Conservation (phyloP, 2,888 invertebrate genomes). For the Apamea anceps region DNA sequence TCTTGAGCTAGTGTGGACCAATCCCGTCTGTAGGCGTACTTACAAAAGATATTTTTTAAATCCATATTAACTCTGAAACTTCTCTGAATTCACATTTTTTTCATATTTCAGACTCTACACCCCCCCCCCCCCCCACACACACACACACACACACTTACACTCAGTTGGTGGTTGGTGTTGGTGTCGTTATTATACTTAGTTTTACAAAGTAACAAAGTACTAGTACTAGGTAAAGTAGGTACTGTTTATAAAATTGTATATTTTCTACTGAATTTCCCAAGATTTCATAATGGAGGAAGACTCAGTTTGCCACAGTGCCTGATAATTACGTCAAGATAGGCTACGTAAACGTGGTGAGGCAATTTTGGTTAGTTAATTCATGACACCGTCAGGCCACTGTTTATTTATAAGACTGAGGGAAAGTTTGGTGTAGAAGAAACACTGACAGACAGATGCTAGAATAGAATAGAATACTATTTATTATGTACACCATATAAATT, state of each 20-base stretch:
- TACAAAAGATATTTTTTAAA: too few relatives aligned
- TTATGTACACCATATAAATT: too few relatives aligned
- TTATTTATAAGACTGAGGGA: conserved; percentile 60
- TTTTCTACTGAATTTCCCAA: conserved; percentile 16
- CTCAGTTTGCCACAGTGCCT: conserved; percentile 15
- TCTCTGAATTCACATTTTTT: not conserved
- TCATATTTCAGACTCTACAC: not conserved
- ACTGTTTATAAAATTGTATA: conserved; percentile 2
- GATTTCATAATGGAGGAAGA: conserved; percentile 40
- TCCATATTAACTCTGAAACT: too few relatives aligned
- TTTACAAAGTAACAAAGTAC: not conserved
- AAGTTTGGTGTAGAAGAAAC: conserved; percentile 25
- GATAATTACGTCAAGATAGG: conserved; percentile 58
- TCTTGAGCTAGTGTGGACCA: too few relatives aligned
- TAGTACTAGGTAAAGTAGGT: too few relatives aligned
- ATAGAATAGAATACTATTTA: too few relatives aligned
- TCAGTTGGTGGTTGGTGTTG: too few relatives aligned
- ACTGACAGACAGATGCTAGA: not conserved
- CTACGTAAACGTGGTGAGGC: conserved; percentile 44
- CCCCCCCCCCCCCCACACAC: too few relatives aligned
- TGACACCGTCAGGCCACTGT: conserved; percentile 35
- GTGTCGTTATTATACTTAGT: not conserved
- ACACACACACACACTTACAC: too few relatives aligned
- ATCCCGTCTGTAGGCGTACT: too few relatives aligned
- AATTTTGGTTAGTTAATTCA: conserved; percentile 59